Base-by-base conservation (phyloP, 2,797 vertebrate genomes). In the Bufotes viridis region DNA sequence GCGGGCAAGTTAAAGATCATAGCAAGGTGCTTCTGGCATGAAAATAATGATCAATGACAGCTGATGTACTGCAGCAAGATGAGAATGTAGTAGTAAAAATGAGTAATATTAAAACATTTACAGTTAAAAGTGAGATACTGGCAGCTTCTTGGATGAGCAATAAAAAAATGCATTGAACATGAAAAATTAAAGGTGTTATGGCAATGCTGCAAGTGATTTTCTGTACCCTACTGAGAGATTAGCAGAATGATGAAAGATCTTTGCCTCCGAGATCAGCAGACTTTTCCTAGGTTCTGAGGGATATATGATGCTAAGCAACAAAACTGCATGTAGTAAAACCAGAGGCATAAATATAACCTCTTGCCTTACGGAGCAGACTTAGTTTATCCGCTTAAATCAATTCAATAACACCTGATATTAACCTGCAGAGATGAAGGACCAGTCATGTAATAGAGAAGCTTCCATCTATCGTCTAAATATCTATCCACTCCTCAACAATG, bases 241-340 rank as follows among this genome's bases (percentile, higher is more conserved):
- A 91, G 91, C 90, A 92, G 87, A 24, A 90, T 91, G 84, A 93
- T 93, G 91, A 95, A 93, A 85, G 84, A 90, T 94, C 90, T 90
- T 84, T 90, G 61, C 76, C 87, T 91, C 92, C 90, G 82, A 89
- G 83, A 94, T 90, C n/a, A 72, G 2, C 78, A 91, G 92, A 91
- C 93, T 95, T 95, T 51, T 94, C 91, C 91, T 18, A 89, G 91
- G 89, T 92, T 94, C 91, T 88, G 0, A 90, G 91, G 93, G 90
- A 93, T 89, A 87, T n/a, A 55, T 87, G 90, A 51, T 91, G 90
- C 92, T 93, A 93, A 93, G 91, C 91, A 94, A 90, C 0, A 79
- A 93, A 94, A 92, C 92, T 92, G 89, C 91, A 90, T 92, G 93
- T 93, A 94, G 94, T 93, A 94, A 96, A 94, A 94, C 90, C 93